A percentile compares a stretch with the other conserved stretches of the same genome.
Evolutionary conservation across 2,113 vertebrate genomes (phyloP).

Genomic region (Hydropotes inermis): DNA sequence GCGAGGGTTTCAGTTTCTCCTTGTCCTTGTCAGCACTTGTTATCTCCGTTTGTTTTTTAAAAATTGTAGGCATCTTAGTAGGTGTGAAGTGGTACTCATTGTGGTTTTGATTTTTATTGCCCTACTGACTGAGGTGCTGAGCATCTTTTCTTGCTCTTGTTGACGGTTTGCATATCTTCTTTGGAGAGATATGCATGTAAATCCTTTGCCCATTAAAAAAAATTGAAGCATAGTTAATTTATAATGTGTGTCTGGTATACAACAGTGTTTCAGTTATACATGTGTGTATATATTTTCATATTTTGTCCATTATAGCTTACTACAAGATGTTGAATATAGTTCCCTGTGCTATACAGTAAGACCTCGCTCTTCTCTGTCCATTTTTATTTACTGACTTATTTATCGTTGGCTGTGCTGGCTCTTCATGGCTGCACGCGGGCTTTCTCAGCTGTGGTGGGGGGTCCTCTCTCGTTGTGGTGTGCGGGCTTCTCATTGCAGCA

Average conservation of each 20-base stretch:
- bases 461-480: neutral
- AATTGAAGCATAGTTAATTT: neutral
- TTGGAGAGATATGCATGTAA: neutral
- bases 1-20: neutral
- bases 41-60: neutral
- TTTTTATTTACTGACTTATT: neutral
- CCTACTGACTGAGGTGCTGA: neutral
- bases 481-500: neutral
- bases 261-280: neutral
- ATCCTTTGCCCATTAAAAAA: neutral
- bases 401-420: neutral
- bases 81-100: neutral
- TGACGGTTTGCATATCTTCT: neutral
- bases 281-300: neutral
- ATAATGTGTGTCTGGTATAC: neutral
- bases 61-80: neutral
- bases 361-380: neutral
- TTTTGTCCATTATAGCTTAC: neutral
- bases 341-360: neutral
- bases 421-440: neutral
- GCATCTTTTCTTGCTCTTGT: neutral
- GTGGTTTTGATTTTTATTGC: constrained; percentile 24
- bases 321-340: neutral
- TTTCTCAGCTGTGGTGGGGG: neutral
- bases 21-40: neutral